Evolutionary conservation across 2,113 vertebrate species (phyloP).

Genomic region (Tapirus terrestris): DNA sequence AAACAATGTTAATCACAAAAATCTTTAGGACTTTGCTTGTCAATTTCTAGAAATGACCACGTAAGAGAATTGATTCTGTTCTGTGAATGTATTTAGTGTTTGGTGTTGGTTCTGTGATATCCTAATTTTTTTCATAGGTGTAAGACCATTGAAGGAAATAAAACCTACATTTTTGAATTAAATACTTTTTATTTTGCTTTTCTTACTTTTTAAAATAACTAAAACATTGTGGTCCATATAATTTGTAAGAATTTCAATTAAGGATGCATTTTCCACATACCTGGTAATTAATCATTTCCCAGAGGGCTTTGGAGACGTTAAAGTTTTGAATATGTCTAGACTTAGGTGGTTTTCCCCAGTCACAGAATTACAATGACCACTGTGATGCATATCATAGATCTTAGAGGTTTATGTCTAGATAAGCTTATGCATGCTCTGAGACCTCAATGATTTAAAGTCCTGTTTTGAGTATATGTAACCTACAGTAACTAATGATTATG

Average conservation of each 20-base stretch:
- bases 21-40: not conserved
- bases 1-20: not conserved
- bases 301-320: not conserved
- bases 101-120: not conserved
- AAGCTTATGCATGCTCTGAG: not conserved
- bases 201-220: not conserved
- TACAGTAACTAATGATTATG: not conserved
- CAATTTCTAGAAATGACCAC: not conserved
- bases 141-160: not conserved
- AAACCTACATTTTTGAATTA: not conserved
- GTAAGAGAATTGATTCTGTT: slow-evolving; percentile 8
- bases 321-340: not conserved
- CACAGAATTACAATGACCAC: not conserved
- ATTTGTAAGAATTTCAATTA: not conserved
- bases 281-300: not conserved
- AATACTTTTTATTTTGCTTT: not conserved
- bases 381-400: not conserved
- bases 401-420: not conserved
- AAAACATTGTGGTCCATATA: not conserved
- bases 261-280: not conserved
- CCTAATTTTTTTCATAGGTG: not conserved
- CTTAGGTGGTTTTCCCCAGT: not conserved
- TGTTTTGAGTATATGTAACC: not conserved
- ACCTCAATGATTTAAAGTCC: not conserved
- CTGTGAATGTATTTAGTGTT: not conserved